Percentiles rank a stretch among this genome's conserved stretches.
phyloP scores from a whole-genome alignment of 1,140 invertebrate genomes.

The Habropoda laboriosa region DNA sequence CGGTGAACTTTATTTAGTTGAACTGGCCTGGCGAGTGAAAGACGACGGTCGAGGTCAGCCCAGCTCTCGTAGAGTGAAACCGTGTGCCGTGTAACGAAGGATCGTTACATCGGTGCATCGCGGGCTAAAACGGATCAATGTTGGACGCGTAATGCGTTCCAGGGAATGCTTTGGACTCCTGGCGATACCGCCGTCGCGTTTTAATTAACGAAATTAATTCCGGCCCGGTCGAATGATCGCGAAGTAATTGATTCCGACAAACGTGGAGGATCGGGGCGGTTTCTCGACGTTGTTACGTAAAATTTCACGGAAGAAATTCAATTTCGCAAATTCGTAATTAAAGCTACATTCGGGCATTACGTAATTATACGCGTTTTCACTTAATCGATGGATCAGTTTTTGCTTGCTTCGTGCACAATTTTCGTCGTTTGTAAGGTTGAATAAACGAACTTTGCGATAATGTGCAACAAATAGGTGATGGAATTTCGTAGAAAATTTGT shows the following conservation, averaged over 20 bases:
- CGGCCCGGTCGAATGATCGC: background rate
- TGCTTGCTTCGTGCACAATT: too few species aligned
- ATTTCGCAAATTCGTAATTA: conserved; percentile 7
- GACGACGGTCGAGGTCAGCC: too few species aligned
- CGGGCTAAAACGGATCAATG: conserved; percentile 27
- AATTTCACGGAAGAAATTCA: background rate
- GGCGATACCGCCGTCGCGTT: background rate
- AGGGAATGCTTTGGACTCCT: background rate
- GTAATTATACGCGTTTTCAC: background rate
- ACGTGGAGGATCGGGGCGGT: background rate
- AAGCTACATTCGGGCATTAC: background rate
- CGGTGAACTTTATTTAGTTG: background rate
- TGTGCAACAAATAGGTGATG: background rate
- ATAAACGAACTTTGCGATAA: too few species aligned
- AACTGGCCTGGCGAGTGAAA: background rate
- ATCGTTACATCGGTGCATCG: background rate
- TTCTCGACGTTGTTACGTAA: background rate
- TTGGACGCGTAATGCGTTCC: background rate
- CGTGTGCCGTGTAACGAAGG: background rate
- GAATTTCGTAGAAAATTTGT: background rate
- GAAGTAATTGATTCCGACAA: conserved; percentile 4
- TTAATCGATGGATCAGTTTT: background rate
- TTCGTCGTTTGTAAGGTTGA: too few species aligned
- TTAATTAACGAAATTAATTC: conserved; percentile 41
- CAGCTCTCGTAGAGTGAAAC: background rate